Evolutionary conservation across 1,140 invertebrate species (phyloP), one percentile per base, ranked within the genome.

Genomic region (Drosophila nikananu): DNA sequence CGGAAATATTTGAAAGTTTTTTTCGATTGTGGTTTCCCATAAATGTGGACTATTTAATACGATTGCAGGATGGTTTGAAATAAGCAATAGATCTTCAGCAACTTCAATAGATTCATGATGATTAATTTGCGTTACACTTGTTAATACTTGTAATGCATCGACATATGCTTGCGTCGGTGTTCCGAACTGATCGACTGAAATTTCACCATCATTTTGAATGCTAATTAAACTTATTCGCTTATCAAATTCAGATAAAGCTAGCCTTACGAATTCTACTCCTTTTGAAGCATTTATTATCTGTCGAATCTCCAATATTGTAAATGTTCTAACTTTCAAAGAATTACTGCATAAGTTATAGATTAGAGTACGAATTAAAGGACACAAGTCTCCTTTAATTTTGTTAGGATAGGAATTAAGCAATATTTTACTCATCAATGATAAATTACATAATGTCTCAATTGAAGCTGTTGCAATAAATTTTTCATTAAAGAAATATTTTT

Each of bases 401-500:
- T 95, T 93, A 4, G 91, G 93, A 93, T 96, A 95, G 67, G 96
- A 94, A 10, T 94, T 89, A 2, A 97, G 92, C 8, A 97, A 90
- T 51, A 93, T 93, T 83, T 96, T 95, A 74, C 95, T 95, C 17
- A 97, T 92, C 32, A 95, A 91, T 54, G 96, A 94, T 9, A 96
- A 92, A 67, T 95, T 94, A 58, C 94, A 94, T 17, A 96, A 91
- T 44, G 94, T 95, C 93, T 98, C 96, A 77, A 96, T 95, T n/a
- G 94, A 92, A 46, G 95, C 96, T 21, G 95, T 94, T 13, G 94
- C 86, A 32, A 98, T 93, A 91, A 97, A 96, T 80, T 97, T 97
- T 75, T 98, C 98, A 51, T 96, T 95, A 44, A 97, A 95, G 91
- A 98, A 97, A 52, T 96, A 93, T 78, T 97, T 96, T 84, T 97